Conservation (phyloP, 92 coral and sea anemone genomes). For the Hydrozoanthus gracilis region DNA sequence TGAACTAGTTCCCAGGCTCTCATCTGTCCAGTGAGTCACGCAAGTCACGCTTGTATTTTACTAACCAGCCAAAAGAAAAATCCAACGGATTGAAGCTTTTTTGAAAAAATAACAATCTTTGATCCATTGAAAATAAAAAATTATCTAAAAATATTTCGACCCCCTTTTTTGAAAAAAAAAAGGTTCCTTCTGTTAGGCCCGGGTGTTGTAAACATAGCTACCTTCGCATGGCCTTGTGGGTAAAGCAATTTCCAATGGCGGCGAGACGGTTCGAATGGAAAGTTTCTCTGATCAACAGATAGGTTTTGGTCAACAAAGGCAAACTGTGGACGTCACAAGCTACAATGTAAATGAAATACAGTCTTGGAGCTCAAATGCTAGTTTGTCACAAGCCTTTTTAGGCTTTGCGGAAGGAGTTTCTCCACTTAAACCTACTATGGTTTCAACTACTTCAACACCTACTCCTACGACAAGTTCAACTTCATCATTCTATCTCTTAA, state of each 20-base stretch:
- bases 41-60: neutral
- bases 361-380: conserved; percentile 13
- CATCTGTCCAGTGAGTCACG: neutral
- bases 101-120: too few relatives aligned
- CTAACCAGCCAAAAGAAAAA: neutral
- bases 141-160: too few relatives aligned
- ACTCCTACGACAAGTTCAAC: conserved; percentile 76
- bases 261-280: conserved; percentile 62
- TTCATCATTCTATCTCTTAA: conserved; percentile 81
- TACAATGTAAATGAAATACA: conserved; percentile 59
- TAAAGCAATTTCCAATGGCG: conserved; percentile 67
- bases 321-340: conserved; percentile 29
- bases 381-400: conserved; percentile 49
- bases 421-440: conserved; percentile 66
- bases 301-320: conserved; percentile 37
- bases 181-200: neutral
- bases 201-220: conserved; percentile 27
- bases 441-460: conserved; percentile 88
- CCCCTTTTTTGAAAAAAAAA: neutral
- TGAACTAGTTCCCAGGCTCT: conserved; percentile 15
- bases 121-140: too few relatives aligned
- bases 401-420: conserved; percentile 50
- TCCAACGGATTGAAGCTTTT: too few relatives aligned
- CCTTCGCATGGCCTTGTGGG: conserved; percentile 77
- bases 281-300: conserved; percentile 58